Conservation (phyloP, 2,797 vertebrate species). For the Gephyroberyx darwinii region DNA sequence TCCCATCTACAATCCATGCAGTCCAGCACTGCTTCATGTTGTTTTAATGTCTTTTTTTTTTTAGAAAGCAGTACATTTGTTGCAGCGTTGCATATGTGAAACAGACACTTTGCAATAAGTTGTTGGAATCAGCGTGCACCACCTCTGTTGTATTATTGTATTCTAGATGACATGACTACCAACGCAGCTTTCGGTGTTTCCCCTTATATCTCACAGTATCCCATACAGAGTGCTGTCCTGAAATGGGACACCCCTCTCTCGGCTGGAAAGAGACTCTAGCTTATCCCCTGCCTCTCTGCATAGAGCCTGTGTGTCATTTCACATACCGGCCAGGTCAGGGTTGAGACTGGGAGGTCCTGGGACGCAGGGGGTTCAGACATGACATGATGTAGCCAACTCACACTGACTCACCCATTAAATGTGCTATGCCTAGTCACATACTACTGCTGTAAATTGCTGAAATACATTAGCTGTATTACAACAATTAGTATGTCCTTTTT, state of each 20-base stretch:
- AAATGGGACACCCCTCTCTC: conserved; percentile 71
- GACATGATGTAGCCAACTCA: conserved; percentile 19
- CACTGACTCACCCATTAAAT: conserved; percentile 46
- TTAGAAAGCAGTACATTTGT: conserved; percentile 13
- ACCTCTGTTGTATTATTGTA: too few relatives aligned
- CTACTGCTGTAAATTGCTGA: conserved; percentile 29
- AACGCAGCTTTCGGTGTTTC: conserved; percentile 47
- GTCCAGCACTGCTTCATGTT: conserved; percentile 15
- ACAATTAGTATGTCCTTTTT: too few relatives aligned
- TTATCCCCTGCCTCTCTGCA: conserved; percentile 38
- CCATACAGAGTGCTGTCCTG: conserved; percentile 42
- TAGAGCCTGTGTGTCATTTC: conserved; percentile 60
- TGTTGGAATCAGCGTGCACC: neutral
- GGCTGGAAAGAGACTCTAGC: conserved; percentile 57
- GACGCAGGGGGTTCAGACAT: conserved; percentile 40
- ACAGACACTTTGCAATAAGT: neutral
- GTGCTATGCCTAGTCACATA: conserved; percentile 26
- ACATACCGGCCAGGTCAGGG: conserved; percentile 83
- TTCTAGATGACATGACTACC: conserved; percentile 1
- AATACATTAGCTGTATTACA: neutral
- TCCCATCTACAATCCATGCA: conserved; percentile 3
- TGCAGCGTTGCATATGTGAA: neutral
- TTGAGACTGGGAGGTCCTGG: conserved; percentile 49
- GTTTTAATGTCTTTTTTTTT: neutral
- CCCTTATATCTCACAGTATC: conserved; percentile 47